phyloP scores from a whole-genome alignment of 1,140 invertebrate species.

The Pachyrhynchus sulphureomaculatus region DNA sequence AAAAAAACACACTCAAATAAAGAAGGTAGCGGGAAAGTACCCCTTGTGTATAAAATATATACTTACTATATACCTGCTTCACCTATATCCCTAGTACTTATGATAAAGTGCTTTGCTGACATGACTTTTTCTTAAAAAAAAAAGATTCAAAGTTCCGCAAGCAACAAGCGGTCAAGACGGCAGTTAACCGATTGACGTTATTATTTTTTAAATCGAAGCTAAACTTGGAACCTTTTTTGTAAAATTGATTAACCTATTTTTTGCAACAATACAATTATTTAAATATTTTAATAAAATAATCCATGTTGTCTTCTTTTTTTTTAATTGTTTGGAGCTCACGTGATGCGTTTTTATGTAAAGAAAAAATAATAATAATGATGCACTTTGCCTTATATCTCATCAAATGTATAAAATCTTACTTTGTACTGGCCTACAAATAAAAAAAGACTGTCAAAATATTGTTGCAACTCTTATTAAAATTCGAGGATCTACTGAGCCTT shows the following conservation, averaged over 20 bases:
- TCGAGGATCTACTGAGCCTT: no score
- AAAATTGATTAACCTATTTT: no score
- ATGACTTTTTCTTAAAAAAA: no score
- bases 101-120: no score
- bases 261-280: neutral
- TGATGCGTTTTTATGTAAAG: neutral
- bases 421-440: neutral
- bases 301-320: neutral
- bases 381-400: neutral
- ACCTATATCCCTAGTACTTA: neutral
- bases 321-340: neutral
- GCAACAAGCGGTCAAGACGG: no score
- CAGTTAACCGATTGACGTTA: no score
- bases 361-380: neutral
- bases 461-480: no score
- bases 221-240: no score
- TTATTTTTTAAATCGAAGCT: no score
- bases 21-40: neutral
- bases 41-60: neutral
- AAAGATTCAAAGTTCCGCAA: no score
- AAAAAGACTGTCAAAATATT: neutral
- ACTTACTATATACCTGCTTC: neutral
- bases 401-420: slow-evolving; percentile 2
- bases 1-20: neutral
- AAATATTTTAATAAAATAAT: neutral